These are phyloP conservation scores for Corythoichthys haematopterus DNA, from an alignment of 2,113 vertebrate genomes.

Conservation along the genomic window DNA sequence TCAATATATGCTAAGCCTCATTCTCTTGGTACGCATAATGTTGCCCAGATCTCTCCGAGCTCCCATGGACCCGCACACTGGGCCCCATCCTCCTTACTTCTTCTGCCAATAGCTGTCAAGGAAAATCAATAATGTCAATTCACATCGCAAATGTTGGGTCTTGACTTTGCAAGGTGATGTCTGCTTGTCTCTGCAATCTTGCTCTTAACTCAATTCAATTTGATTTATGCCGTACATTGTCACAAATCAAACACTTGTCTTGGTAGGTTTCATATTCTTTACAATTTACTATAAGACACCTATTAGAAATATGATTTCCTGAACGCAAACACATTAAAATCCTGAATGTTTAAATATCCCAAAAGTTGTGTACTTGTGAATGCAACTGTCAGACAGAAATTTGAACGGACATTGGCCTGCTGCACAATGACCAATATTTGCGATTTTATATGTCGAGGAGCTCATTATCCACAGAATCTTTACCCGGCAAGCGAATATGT, in stretches of 20 bases:
- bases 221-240: background rate
- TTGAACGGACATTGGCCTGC: background rate
- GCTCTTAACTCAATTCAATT: conserved; percentile 5
- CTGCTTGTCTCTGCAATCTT: conserved; percentile 70
- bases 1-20: conserved; percentile 74
- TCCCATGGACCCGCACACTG: conserved; percentile 55
- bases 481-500: too few relatives aligned
- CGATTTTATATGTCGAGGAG: background rate
- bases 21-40: conserved; percentile 72
- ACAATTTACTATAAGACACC: background rate
- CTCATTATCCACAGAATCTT: too few relatives aligned
- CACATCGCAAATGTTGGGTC: conserved; percentile 72
- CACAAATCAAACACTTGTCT: conserved; percentile 3
- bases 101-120: conserved; percentile 70
- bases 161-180: conserved; percentile 71
- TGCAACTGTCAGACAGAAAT: too few relatives aligned
- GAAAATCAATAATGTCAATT: conserved; percentile 69
- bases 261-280: background rate
- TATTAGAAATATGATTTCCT: background rate
- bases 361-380: too few relatives aligned
- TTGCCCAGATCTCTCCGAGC: conserved; percentile 57
- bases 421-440: background rate
- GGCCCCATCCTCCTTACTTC: conserved; percentile 56
- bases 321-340: background rate
- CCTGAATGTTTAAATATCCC: background rate